phyloP scores from a whole-genome alignment of 2,888 invertebrate species.

The Chrysomela aeneicollis region DNA sequence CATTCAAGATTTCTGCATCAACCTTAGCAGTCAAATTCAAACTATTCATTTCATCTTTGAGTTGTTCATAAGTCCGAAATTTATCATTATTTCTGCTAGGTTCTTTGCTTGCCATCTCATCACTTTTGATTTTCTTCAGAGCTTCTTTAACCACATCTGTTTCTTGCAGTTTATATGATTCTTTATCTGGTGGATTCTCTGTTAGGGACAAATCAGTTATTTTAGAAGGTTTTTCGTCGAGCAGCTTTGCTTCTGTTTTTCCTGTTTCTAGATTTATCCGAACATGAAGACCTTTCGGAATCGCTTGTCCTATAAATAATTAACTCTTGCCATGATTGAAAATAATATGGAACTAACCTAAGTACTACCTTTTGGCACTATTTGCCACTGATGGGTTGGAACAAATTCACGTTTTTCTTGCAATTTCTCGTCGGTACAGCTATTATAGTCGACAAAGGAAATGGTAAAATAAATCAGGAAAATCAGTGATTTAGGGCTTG shows the following conservation, averaged over 20 bases:
- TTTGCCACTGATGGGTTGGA: constrained; percentile 71
- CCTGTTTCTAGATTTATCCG: constrained; percentile 80
- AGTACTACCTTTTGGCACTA: constrained; percentile 67
- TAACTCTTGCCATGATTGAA: too few species aligned
- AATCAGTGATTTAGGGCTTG: too few species aligned
- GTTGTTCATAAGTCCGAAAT: constrained; percentile 69
- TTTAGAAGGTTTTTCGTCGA: constrained; percentile 60
- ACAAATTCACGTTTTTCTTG: constrained; percentile 62
- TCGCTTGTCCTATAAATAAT: constrained; percentile 68
- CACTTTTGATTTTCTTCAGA: constrained; percentile 54
- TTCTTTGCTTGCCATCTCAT: constrained; percentile 27
- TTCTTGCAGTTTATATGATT: constrained; percentile 38
- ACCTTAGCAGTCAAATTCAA: constrained; percentile 71
- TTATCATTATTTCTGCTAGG: constrained; percentile 56
- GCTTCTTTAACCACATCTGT: constrained; percentile 54
- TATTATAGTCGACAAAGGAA: too few species aligned
- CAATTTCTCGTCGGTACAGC: neutral
- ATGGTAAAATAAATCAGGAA: too few species aligned
- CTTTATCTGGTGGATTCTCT: constrained; percentile 41
- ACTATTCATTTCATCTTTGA: constrained; percentile 71
- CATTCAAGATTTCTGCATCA: constrained; percentile 71
- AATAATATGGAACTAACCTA: too few species aligned
- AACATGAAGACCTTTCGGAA: constrained; percentile 79
- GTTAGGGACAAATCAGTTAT: constrained; percentile 14
- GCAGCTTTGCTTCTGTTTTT: constrained; percentile 75